phyloP scores from a whole-genome alignment of 2,113 vertebrate species.

The Neolamprologus devosi region DNA sequence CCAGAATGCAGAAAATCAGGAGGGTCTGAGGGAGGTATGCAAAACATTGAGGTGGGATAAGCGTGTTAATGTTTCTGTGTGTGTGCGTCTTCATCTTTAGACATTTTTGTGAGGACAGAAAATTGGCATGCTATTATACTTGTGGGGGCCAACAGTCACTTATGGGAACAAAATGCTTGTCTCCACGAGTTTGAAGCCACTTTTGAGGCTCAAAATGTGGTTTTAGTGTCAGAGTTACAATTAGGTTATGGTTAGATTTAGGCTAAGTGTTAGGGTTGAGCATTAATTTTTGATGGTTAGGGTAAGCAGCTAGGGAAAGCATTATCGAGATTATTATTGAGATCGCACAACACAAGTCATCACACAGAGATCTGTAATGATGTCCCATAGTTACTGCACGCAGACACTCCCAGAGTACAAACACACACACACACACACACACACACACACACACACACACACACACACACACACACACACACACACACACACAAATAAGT shows the following conservation, averaged over 20 bases:
- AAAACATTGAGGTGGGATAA: background rate
- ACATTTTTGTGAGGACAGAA: background rate
- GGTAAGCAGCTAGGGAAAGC: background rate
- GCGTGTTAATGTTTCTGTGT: background rate
- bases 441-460: background rate
- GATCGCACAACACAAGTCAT: conserved; percentile 29
- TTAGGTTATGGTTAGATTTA: background rate
- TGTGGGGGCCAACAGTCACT: background rate
- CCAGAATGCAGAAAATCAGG: background rate
- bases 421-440: too few relatives aligned
- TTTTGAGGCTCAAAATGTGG: background rate
- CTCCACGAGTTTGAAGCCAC: background rate
- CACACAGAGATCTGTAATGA: conserved; percentile 28
- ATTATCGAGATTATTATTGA: background rate
- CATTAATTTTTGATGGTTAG: background rate
- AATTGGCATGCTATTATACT: background rate
- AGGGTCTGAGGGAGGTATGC: background rate
- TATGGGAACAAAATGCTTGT: background rate
- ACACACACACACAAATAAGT: background rate
- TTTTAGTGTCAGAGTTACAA: background rate
- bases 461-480: background rate
- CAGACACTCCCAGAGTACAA: background rate
- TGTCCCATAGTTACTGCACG: background rate
- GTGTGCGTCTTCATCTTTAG: background rate
- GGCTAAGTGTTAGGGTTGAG: background rate